phyloP scores from a whole-genome alignment of 1,140 invertebrate genomes.

The Orchestia grillus region DNA sequence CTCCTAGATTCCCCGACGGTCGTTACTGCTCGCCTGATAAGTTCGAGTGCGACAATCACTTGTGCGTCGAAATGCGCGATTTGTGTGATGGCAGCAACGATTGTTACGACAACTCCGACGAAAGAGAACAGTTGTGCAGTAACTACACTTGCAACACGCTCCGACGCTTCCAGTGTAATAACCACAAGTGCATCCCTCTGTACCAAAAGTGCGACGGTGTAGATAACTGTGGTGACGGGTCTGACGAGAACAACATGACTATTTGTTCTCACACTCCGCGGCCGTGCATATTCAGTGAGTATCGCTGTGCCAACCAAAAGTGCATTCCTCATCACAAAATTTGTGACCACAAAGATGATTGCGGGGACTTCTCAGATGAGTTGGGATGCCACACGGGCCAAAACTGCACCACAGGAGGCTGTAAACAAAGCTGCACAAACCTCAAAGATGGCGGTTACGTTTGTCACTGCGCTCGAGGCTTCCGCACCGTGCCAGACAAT shows the following conservation, averaged over 20 bases:
- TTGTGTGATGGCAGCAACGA: slow-evolving; percentile 91
- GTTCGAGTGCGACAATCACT: slow-evolving; percentile 89
- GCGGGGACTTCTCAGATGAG: slow-evolving; percentile 89
- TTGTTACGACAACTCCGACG: slow-evolving; percentile 92
- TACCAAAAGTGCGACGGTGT: slow-evolving; percentile 87
- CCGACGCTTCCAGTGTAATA: slow-evolving; percentile 87
- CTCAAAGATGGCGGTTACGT: slow-evolving; percentile 85
- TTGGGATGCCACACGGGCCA: slow-evolving; percentile 86
- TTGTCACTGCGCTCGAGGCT: slow-evolving; percentile 89
- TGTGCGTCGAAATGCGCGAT: slow-evolving; percentile 88
- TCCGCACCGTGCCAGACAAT: slow-evolving; percentile 79
- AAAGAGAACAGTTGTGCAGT: slow-evolving; percentile 82
- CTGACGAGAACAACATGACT: slow-evolving; percentile 93
- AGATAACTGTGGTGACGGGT: slow-evolving; percentile 93
- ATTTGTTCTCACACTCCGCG: slow-evolving; percentile 75
- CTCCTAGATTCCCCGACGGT: slow-evolving; percentile 86
- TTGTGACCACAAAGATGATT: slow-evolving; percentile 87
- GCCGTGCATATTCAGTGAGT: slow-evolving; percentile 75
- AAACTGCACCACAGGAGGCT: slow-evolving; percentile 87
- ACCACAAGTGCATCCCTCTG: slow-evolving; percentile 86
- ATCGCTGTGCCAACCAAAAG: slow-evolving; percentile 91
- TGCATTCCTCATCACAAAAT: slow-evolving; percentile 86
- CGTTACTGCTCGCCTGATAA: slow-evolving; percentile 87
- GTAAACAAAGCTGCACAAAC: slow-evolving; percentile 91
- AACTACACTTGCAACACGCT: slow-evolving; percentile 81